Conservation (phyloP, 64 coral and sea anemone genomes). For the Catalaphyllia jardinei region DNA sequence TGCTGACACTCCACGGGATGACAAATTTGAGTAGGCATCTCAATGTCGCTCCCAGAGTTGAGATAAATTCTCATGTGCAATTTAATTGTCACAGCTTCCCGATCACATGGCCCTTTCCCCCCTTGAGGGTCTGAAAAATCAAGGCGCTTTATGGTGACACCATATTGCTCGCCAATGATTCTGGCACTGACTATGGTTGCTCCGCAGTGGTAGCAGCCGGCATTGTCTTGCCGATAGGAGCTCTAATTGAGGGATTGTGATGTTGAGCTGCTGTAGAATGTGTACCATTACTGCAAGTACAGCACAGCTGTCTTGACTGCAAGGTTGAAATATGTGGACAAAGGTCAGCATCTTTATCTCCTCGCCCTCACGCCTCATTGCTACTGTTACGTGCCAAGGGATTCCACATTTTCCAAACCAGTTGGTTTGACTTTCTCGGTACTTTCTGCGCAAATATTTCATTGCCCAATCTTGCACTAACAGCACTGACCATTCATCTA, state of each 20-base stretch:
- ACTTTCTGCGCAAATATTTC: slow-evolving; percentile 31
- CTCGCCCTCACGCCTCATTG: background rate
- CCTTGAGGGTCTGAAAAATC: slow-evolving; percentile 26
- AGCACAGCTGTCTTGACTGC: background rate
- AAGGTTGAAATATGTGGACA: slow-evolving; percentile 8
- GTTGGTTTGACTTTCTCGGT: slow-evolving; percentile 6
- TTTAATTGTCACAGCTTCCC: background rate
- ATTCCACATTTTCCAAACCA: slow-evolving; percentile 39
- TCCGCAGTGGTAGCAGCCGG: slow-evolving; percentile 21
- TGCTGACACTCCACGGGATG: slow-evolving; percentile 9
- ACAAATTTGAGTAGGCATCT: slow-evolving; percentile 24
- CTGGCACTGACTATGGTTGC: background rate
- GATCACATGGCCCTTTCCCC: slow-evolving; percentile 11
- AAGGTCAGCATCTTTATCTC: slow-evolving; percentile 14
- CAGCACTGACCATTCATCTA: slow-evolving; percentile 32
- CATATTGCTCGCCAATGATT: background rate
- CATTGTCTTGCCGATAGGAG: background rate
- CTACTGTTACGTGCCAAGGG: slow-evolving; percentile 33
- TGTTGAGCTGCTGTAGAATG: slow-evolving; percentile 16
- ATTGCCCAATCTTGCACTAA: slow-evolving; percentile 41
- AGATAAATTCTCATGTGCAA: slow-evolving; percentile 13
- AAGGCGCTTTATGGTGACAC: slow-evolving; percentile 1
- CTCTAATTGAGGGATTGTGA: background rate
- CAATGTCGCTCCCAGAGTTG: slow-evolving; percentile 20
- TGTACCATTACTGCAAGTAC: slow-evolving; percentile 6